These are phyloP conservation scores for Steromphala cineraria DNA, from an alignment of 2,888 invertebrate species.

Conservation along the genomic window DNA sequence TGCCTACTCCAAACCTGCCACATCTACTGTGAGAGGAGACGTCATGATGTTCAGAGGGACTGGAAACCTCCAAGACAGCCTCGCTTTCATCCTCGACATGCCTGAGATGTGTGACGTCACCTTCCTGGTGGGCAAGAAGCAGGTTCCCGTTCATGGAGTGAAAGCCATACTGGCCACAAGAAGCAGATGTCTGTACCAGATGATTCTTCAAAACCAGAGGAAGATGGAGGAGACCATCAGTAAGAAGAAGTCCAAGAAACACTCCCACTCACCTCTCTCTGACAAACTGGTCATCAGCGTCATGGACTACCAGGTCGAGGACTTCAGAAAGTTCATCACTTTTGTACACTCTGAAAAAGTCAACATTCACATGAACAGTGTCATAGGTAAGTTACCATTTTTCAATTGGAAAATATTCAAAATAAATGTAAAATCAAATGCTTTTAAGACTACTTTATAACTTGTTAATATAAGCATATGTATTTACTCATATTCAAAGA, in stretches of 20 bases:
- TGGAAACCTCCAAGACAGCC: background rate
- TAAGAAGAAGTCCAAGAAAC: conserved; percentile 15
- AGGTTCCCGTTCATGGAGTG: background rate
- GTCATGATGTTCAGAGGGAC: background rate
- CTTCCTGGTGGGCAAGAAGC: background rate
- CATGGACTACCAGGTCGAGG: background rate
- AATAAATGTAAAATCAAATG: too few relatives aligned
- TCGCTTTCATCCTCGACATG: background rate
- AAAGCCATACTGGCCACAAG: background rate
- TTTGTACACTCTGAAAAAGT: conserved; percentile 12
- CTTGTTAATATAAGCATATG: too few relatives aligned
- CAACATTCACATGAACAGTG: background rate
- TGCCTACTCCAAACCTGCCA: background rate
- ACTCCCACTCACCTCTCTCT: background rate
- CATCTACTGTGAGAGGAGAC: too few relatives aligned
- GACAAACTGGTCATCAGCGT: background rate
- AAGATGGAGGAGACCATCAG: background rate
- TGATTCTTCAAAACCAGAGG: conserved; percentile 7
- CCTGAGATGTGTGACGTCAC: background rate
- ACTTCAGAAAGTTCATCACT: background rate
- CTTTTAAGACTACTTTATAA: too few relatives aligned
- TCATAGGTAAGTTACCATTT: background rate
- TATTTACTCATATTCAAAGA: too few relatives aligned
- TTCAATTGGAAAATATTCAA: too few relatives aligned
- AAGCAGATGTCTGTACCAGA: background rate